A percentile compares a stretch with the other conserved stretches of the same genome.
Evolutionary conservation across 2,113 vertebrate genomes (phyloP).

Genomic region (Chunga burmeisteri): DNA sequence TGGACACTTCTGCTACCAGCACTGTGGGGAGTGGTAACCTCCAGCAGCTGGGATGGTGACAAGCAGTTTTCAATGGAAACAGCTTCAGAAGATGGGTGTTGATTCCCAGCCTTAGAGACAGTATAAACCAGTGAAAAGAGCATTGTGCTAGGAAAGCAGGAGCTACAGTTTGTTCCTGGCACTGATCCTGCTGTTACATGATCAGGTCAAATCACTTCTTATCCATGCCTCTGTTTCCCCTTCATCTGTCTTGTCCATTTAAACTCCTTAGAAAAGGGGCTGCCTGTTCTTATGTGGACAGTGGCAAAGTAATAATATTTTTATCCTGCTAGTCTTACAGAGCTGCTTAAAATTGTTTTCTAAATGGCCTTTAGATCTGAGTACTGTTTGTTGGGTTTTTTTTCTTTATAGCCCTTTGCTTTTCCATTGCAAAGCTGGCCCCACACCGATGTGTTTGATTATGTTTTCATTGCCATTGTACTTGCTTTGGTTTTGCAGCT

Average conservation of each 20-base stretch:
- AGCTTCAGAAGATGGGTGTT: neutral
- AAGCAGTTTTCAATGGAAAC: neutral
- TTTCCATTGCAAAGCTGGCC: constrained; percentile 4
- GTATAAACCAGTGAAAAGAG: neutral
- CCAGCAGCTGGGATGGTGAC: neutral
- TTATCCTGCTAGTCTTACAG: neutral
- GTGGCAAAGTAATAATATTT: neutral
- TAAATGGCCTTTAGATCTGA: neutral
- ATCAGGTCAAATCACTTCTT: neutral
- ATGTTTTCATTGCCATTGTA: constrained; percentile 34
- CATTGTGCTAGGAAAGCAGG: neutral
- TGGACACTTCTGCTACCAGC: neutral
- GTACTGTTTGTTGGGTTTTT: neutral
- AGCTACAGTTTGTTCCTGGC: neutral
- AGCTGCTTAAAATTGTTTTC: neutral
- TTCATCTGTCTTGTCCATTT: neutral
- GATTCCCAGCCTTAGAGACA: neutral
- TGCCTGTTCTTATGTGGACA: neutral
- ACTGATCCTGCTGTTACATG: neutral
- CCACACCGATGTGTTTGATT: constrained; percentile 6
- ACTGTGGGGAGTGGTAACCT: neutral
- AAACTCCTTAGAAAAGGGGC: neutral
- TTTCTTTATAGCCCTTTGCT: neutral
- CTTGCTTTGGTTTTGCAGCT: constrained; percentile 55
- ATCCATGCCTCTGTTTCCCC: neutral